Percentiles rank a stretch among this genome's conserved stretches.
These are phyloP conservation scores for Artibeus lituratus DNA, from an alignment of 2,797 vertebrate genomes.

Conservation along the genomic window DNA sequence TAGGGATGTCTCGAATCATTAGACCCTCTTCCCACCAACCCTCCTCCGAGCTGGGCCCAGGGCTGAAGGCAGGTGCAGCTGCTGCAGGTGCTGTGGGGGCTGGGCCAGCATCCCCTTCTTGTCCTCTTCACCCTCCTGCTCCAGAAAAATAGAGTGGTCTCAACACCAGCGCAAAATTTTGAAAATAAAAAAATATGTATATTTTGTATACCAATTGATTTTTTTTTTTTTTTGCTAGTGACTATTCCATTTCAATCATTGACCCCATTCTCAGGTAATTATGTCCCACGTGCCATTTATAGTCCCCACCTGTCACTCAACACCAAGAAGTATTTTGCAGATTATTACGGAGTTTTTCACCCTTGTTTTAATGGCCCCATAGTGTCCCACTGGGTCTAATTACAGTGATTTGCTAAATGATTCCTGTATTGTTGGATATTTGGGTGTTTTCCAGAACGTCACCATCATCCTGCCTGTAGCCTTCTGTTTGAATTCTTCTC, in stretches of 20 bases:
- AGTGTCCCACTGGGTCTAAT: neutral
- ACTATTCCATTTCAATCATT: neutral
- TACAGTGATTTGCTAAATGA: neutral
- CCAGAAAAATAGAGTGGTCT: neutral
- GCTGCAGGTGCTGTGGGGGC: accelerated
- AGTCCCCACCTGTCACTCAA: neutral
- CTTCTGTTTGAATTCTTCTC: neutral
- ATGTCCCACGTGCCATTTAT: neutral
- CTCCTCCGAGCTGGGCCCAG: neutral
- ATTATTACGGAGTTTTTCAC: neutral
- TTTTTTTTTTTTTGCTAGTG: neutral
- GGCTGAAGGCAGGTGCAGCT: neutral
- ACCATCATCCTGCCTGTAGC: neutral
- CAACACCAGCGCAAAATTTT: neutral
- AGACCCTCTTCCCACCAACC: neutral
- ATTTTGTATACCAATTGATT: neutral
- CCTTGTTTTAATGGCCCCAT: neutral
- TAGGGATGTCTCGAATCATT: neutral
- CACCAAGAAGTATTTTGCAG: constrained; percentile 7
- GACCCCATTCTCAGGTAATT: neutral
- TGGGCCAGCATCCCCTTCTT: neutral
- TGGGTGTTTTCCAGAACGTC: neutral
- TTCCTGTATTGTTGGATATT: neutral
- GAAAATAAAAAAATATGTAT: neutral
- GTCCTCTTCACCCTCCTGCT: neutral